Evolutionary conservation across 2,888 invertebrate genomes (phyloP).

Genomic region (Drosophila atripex): DNA sequence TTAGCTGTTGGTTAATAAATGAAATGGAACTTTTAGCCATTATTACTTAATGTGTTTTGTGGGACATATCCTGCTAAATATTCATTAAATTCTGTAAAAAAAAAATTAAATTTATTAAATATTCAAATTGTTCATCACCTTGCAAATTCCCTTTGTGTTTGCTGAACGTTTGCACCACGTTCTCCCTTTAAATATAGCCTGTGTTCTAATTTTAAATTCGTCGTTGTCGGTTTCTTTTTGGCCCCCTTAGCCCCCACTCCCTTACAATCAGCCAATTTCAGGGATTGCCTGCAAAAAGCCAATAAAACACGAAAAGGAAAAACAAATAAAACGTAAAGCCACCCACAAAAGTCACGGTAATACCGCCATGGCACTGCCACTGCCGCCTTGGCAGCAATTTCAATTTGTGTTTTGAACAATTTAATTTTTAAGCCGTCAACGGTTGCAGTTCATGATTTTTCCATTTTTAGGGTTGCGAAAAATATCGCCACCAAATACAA

Average conservation of each 20-base stretch:
- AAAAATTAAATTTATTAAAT: neutral
- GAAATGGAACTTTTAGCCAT: no score
- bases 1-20: neutral
- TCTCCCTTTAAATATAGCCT: neutral
- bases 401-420: conserved; percentile 60
- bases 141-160: conserved; percentile 6
- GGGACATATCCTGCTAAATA: no score
- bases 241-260: conserved; percentile 2
- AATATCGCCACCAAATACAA: conserved; percentile 62
- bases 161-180: neutral
- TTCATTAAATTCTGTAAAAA: neutral
- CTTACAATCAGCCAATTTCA: conserved; percentile 19
- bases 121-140: conserved; percentile 14
- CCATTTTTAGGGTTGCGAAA: conserved; percentile 31
- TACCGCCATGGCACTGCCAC: conserved; percentile 11
- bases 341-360: conserved; percentile 58
- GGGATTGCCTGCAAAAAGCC: conserved; percentile 33
- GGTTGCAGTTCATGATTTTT: conserved; percentile 31
- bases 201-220: conserved; percentile 28
- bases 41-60: no score
- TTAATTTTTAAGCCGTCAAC: conserved; percentile 54
- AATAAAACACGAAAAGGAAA: conserved; percentile 39
- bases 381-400: conserved; percentile 47
- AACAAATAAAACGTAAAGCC: conserved; percentile 41
- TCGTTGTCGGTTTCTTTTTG: conserved; percentile 7